Evolutionary conservation across 2,113 vertebrate genomes (phyloP).

Genomic region (Tichodroma muraria): DNA sequence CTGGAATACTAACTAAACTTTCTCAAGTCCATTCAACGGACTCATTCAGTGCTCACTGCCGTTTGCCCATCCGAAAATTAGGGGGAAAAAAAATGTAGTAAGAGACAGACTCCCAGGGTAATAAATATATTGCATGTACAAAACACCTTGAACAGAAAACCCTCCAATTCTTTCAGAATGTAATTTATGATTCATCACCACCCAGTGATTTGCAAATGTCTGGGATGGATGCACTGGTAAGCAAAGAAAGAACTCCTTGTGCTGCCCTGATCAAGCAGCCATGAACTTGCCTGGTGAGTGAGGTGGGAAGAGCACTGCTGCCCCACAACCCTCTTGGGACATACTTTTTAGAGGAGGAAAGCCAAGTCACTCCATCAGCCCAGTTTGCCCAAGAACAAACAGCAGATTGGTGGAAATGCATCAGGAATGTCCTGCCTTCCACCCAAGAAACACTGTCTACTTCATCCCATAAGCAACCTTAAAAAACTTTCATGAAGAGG

Average conservation of each 20-base stretch:
- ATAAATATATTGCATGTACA: neutral
- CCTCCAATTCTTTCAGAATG: neutral
- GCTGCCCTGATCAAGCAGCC: neutral
- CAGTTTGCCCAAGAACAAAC: neutral
- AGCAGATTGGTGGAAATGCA: neutral
- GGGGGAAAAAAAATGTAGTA: neutral
- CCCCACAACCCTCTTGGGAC: neutral
- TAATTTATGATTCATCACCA: neutral
- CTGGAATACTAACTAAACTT: conserved; percentile 25
- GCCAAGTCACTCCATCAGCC: neutral
- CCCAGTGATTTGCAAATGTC: neutral
- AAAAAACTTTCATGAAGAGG: neutral
- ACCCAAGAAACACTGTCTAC: neutral
- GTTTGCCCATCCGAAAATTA: neutral
- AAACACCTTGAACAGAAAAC: neutral
- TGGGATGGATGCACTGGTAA: neutral
- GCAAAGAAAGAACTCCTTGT: neutral
- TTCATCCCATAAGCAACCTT: neutral
- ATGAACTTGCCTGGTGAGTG: accelerated
- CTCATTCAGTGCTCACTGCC: neutral
- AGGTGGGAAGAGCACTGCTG: neutral
- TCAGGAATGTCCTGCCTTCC: neutral
- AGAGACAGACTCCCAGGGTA: neutral
- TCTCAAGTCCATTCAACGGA: neutral
- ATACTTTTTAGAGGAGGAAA: neutral